A percentile compares a stretch with the other conserved stretches of the same genome.
These are phyloP conservation scores for Leptarthrus brevirostris DNA, from an alignment of 2,888 invertebrate species.

Conservation along the genomic window DNA sequence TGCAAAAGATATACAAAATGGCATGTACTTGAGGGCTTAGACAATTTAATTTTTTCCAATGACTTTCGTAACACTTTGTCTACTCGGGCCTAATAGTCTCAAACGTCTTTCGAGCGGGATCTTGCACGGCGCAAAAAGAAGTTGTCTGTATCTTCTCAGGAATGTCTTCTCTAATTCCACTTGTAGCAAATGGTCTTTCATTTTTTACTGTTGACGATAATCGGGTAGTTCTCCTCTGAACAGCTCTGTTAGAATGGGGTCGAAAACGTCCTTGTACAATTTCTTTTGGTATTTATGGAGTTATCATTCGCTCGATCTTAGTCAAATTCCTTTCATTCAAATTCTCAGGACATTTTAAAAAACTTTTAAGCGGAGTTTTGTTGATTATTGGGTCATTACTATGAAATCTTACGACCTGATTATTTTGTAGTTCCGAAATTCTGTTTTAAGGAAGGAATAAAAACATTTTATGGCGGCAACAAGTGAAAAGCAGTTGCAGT, in stretches of 20 bases:
- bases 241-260: slow-evolving; percentile 15
- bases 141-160: slow-evolving; percentile 7
- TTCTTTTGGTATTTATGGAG: slow-evolving; percentile 35
- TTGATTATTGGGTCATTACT: slow-evolving; percentile 39
- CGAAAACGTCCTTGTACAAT: slow-evolving; percentile 23
- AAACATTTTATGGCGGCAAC: too few species aligned
- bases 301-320: slow-evolving; percentile 15
- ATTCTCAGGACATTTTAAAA: neutral
- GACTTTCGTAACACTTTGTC: slow-evolving; percentile 44
- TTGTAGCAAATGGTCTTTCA: slow-evolving; percentile 42
- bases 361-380: slow-evolving; percentile 19
- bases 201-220: slow-evolving; percentile 42
- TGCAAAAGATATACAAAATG: slow-evolving; percentile 20
- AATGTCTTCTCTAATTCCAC: slow-evolving; percentile 35
- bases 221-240: neutral
- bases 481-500: too few species aligned
- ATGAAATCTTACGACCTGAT: slow-evolving; percentile 18
- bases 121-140: neutral
- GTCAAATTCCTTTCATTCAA: slow-evolving; percentile 3
- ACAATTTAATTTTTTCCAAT: slow-evolving; percentile 48
- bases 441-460: too few species aligned
- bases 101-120: slow-evolving; percentile 24
- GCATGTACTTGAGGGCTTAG: slow-evolving; percentile 42
- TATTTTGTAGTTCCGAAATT: neutral
- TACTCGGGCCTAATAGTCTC: slow-evolving; percentile 9